Base-by-base conservation (phyloP, 2,113 vertebrate species). In the Caretta caretta region DNA sequence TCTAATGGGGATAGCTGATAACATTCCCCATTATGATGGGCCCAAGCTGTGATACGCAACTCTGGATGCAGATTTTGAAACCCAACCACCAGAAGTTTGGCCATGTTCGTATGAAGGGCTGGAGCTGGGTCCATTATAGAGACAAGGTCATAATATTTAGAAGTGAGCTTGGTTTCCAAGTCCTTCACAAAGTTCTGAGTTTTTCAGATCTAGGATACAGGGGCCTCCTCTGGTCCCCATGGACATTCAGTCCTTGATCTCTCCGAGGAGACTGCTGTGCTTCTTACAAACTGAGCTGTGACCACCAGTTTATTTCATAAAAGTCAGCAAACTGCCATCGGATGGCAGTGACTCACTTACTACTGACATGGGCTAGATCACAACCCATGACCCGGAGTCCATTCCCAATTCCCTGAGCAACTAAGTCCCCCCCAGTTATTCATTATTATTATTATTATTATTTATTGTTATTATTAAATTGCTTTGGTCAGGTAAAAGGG, bases 241-340 rank as follows among this genome's bases (percentile, higher is more conserved):
- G 62, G 59, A 56, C 48, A 80, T 38, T 93, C 80, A 82, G 53
- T 59, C 79, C 89, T 94, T 88, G 82, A 93, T 42, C 75, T 86
- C 38, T 90, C 53, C 5, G 0, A 22, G 5, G 1, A 82, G 5
- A 51, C 83, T 92, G 72, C 62, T 88, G 80, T 2, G 42, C 93
- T 92, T 96, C 80, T 89, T 72, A 65, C 72, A 94, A 97, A 93
- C 90, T 57, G 83, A 86, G 93, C 29, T 3, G 79, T 46, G 90
- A 91, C 59, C 92, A 78, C 4, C 0, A 62, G 19, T 56, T 46
- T 20, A 84, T 48, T 4, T 42, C 90, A 93, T 76, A 87, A 83
- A 54, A 86, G 54, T 83, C 90, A 94, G 79, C 42, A 89, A 92
- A 88, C 91, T 93, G 42, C 53, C 87, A 81, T 88, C 48, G 82